Evolutionary conservation across 2,888 invertebrate species (phyloP).

Genomic region (Eudasyphora cyanicolor): DNA sequence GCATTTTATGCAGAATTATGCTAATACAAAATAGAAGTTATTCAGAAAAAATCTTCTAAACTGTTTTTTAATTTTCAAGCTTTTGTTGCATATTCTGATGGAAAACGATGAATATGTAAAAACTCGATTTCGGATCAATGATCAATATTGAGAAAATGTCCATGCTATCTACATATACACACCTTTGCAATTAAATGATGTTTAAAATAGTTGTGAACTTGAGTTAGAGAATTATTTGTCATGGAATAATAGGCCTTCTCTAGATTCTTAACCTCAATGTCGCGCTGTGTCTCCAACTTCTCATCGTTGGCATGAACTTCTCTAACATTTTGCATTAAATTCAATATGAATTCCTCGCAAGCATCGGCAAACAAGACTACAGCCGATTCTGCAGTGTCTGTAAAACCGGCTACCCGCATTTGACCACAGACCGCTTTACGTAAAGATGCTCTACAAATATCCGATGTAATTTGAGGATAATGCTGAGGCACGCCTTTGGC

Average conservation of each 20-base stretch:
- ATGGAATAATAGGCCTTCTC: constrained; percentile 76
- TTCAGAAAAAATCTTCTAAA: too few species aligned
- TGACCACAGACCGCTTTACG: constrained; percentile 78
- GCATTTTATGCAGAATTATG: too few species aligned
- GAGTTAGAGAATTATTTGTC: constrained; percentile 75
- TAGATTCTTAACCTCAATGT: constrained; percentile 70
- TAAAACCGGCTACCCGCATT: constrained; percentile 77
- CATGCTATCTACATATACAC: too few species aligned
- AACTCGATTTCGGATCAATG: too few species aligned
- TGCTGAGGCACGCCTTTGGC: constrained; percentile 73
- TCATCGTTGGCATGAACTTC: constrained; percentile 69
- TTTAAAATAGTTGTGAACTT: constrained; percentile 79
- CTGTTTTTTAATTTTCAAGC: too few species aligned
- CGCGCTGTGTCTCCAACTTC: constrained; percentile 67
- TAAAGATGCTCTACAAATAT: constrained; percentile 72
- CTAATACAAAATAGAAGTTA: too few species aligned
- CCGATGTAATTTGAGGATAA: constrained; percentile 72
- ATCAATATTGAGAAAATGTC: too few species aligned
- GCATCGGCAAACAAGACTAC: constrained; percentile 76
- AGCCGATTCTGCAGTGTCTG: constrained; percentile 76
- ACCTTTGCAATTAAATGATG: constrained; percentile 77
- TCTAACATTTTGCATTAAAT: constrained; percentile 72
- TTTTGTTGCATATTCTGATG: too few species aligned
- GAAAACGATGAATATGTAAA: too few species aligned
- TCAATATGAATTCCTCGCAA: constrained; percentile 76